Evolutionary conservation across 2,888 invertebrate genomes (phyloP).

Genomic region (Baccha elongata): DNA sequence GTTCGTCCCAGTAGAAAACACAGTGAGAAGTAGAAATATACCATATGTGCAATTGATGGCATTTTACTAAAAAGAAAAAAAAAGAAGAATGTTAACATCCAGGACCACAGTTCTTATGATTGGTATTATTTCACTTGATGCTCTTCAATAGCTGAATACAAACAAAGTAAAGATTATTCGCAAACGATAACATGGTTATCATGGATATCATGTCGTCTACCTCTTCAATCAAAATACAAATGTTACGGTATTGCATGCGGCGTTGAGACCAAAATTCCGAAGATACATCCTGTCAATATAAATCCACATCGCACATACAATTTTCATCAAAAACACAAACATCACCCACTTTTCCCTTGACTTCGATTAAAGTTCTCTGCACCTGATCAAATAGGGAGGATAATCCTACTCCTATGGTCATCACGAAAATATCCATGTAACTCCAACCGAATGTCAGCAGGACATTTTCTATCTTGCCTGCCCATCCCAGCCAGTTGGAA

Average conservation of each 20-base stretch:
- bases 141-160: slow-evolving; percentile 84
- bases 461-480: slow-evolving; percentile 83
- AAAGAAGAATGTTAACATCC: background rate
- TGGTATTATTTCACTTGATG: slow-evolving; percentile 81
- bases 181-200: slow-evolving; percentile 84
- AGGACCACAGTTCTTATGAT: background rate
- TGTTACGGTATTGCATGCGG: slow-evolving; percentile 83
- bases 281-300: slow-evolving; percentile 74
- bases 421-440: slow-evolving; percentile 88
- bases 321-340: background rate
- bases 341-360: slow-evolving; percentile 81
- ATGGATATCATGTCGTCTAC: slow-evolving; percentile 83
- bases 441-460: slow-evolving; percentile 88
- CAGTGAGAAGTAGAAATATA: slow-evolving; percentile 85
- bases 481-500: slow-evolving; percentile 77
- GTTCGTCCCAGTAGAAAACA: slow-evolving; percentile 84
- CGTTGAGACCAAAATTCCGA: slow-evolving; percentile 83
- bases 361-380: slow-evolving; percentile 82
- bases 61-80: slow-evolving; percentile 77
- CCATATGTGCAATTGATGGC: slow-evolving; percentile 80
- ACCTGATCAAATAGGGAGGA: slow-evolving; percentile 86
- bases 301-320: background rate
- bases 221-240: slow-evolving; percentile 82
- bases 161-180: slow-evolving; percentile 84
- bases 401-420: slow-evolving; percentile 87